Conservation (phyloP, 2,797 vertebrate genomes). For the Oreortyx pictus region DNA sequence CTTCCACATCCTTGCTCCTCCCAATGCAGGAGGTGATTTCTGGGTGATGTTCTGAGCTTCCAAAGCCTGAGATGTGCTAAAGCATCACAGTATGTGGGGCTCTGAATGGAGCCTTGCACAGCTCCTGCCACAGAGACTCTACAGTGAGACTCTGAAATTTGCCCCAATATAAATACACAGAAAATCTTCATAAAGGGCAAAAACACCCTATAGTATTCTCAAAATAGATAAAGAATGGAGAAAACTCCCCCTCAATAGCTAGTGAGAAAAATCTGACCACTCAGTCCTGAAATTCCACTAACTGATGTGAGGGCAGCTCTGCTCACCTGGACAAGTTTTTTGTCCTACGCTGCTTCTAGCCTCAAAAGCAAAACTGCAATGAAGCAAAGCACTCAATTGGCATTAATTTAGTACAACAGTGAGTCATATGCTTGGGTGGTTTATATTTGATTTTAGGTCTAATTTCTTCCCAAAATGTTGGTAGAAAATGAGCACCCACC, state of each 20-base stretch:
- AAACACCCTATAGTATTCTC: rapidly evolving
- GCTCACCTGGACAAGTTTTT: not conserved
- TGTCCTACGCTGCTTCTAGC: not conserved
- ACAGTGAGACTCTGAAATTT: not conserved
- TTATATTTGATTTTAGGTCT: not conserved
- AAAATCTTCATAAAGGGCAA: not conserved
- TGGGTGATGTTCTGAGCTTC: not conserved
- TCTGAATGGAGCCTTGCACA: rapidly evolving
- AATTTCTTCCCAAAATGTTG: not conserved
- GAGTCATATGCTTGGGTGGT: rapidly evolving
- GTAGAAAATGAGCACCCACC: not conserved
- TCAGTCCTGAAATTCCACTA: not conserved
- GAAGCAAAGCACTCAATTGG: not conserved
- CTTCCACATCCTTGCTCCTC: not conserved
- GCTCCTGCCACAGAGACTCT: rapidly evolving
- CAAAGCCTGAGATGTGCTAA: not conserved
- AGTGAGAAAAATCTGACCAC: not conserved
- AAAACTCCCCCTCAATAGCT: rapidly evolving
- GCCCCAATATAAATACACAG: rapidly evolving
- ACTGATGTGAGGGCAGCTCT: rapidly evolving
- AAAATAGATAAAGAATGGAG: not conserved
- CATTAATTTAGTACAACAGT: not conserved
- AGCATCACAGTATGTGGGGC: rapidly evolving
- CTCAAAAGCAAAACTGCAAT: not conserved
- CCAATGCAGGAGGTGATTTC: not conserved